Percentiles rank a stretch among this genome's conserved stretches.
Conservation (phyloP, 1,140 invertebrate genomes). For the Drosophila littoralis region DNA sequence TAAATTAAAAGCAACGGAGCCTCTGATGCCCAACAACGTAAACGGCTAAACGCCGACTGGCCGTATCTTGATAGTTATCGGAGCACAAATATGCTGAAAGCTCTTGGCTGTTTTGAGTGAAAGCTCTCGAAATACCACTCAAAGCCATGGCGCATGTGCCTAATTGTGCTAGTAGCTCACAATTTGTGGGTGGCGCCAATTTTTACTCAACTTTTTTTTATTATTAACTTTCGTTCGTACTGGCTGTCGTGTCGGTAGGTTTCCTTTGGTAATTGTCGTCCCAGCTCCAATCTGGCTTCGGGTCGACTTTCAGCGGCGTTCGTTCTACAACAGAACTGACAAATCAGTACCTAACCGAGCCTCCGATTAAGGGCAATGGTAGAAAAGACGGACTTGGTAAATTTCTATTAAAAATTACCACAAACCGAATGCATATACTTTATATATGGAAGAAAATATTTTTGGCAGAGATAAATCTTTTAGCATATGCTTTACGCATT, state of each 20-base stretch:
- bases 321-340: conserved; percentile 9
- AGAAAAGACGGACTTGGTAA: too few relatives aligned
- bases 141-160: conserved; percentile 46
- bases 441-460: not conserved
- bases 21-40: not conserved
- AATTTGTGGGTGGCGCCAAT: conserved; percentile 74
- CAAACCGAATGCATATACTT: too few relatives aligned
- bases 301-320: conserved; percentile 4
- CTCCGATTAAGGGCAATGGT: not conserved
- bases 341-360: conserved; percentile 28
- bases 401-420: too few relatives aligned
- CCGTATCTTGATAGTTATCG: conserved; percentile 18
- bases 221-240: conserved; percentile 26
- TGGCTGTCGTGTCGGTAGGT: conserved; percentile 20
- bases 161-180: conserved; percentile 24
- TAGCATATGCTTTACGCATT: not conserved
- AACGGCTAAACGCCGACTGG: conserved; percentile 24
- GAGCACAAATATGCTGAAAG: conserved; percentile 43
- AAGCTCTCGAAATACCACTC: conserved; percentile 42
- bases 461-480: not conserved
- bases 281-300: conserved; percentile 14
- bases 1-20: not conserved
- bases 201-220: conserved; percentile 43
- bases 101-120: conserved; percentile 49
- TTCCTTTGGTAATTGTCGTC: conserved; percentile 9